These are phyloP conservation scores for Heterohyrax brucei DNA, from an alignment of 2,797 vertebrate genomes.

Conservation along the genomic window DNA sequence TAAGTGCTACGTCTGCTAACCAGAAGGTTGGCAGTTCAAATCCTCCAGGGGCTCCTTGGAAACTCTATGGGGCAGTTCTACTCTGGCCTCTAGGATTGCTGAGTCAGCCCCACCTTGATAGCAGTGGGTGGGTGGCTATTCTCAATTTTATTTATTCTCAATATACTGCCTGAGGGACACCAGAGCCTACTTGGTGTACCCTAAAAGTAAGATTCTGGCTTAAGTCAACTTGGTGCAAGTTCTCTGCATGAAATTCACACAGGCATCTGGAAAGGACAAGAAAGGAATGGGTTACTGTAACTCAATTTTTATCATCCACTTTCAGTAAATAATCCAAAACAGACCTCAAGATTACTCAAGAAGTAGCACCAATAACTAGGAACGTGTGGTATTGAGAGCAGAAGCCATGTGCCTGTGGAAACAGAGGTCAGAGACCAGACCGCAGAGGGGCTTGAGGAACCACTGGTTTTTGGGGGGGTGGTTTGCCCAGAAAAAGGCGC, in stretches of 20 bases:
- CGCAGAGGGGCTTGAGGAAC: neutral
- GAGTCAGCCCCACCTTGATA: too few species aligned
- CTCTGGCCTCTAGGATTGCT: too few species aligned
- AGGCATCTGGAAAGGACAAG: neutral
- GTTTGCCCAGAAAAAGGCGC: neutral
- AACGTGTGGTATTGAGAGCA: neutral
- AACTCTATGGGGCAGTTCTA: too few species aligned
- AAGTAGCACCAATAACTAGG: slow-evolving; percentile 20
- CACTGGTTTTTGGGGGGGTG: too few species aligned
- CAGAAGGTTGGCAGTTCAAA: too few species aligned
- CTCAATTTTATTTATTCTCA: neutral
- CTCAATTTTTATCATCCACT: slow-evolving; percentile 21
- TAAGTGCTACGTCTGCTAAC: too few species aligned
- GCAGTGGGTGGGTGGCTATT: too few species aligned
- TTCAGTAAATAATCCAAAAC: slow-evolving; percentile 42
- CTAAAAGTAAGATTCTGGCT: slow-evolving; percentile 11
- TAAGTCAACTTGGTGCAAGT: neutral
- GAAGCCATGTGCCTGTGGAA: slow-evolving; percentile 18
- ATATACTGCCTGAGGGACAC: neutral
- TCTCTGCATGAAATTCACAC: neutral
- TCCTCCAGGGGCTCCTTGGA: too few species aligned
- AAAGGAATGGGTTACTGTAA: neutral
- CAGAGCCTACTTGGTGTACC: neutral
- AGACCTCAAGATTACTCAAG: neutral
- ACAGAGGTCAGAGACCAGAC: neutral